Percentiles rank a stretch among this genome's conserved stretches.
phyloP scores from a whole-genome alignment of 92 coral and sea anemone genomes.

The Diadumene lineata region DNA sequence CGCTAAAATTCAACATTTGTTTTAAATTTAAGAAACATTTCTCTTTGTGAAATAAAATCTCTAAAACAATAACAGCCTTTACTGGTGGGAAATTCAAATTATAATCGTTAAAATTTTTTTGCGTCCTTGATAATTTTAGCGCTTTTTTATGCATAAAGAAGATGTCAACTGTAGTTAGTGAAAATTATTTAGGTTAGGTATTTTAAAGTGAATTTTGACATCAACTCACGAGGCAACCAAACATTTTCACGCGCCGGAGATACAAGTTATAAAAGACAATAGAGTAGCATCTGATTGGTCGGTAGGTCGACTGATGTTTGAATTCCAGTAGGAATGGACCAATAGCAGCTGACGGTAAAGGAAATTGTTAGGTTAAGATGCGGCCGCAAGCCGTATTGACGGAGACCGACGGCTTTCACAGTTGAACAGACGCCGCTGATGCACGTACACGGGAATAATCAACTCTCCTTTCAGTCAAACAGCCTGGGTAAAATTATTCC shows the following conservation, averaged over 20 bases:
- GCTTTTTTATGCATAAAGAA: background rate
- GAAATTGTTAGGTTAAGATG: slow-evolving; percentile 45
- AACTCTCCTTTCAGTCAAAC: background rate
- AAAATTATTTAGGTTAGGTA: background rate
- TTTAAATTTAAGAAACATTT: background rate
- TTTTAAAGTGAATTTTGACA: slow-evolving; percentile 33
- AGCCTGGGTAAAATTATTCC: background rate
- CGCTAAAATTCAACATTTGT: background rate
- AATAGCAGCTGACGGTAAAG: slow-evolving; percentile 49
- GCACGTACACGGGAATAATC: slow-evolving; percentile 8
- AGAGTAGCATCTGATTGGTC: slow-evolving; percentile 55
- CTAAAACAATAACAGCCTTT: too few species aligned
- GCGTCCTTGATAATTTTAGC: background rate
- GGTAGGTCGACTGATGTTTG: slow-evolving; percentile 58
- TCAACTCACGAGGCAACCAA: slow-evolving; percentile 11
- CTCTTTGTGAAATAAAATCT: background rate
- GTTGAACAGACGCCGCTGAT: slow-evolving; percentile 55
- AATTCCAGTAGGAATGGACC: slow-evolving; percentile 86
- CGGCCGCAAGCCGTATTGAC: slow-evolving; percentile 74
- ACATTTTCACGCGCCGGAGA: slow-evolving; percentile 58
- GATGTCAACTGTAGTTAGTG: background rate
- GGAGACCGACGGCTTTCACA: slow-evolving; percentile 58
- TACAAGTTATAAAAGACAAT: slow-evolving; percentile 46
- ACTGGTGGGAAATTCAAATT: too few species aligned
- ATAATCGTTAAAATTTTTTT: background rate